Percentiles rank a stretch among this genome's conserved stretches.
Conservation (phyloP, 2,113 vertebrate species). For the Balaeniceps rex region DNA sequence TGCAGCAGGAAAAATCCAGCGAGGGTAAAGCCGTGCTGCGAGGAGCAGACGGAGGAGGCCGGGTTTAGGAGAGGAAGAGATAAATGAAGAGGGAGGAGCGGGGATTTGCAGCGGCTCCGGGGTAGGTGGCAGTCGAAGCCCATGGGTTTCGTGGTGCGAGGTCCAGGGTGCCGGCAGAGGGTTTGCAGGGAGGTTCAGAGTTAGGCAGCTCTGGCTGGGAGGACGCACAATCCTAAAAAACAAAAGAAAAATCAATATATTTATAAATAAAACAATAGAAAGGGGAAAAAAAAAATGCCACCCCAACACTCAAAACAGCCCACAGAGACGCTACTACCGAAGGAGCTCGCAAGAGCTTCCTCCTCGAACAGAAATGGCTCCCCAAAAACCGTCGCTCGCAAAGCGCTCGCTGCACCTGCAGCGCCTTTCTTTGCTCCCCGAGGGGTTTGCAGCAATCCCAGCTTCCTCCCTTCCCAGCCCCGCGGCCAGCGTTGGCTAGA, state of each 20-base stretch:
- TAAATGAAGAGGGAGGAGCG: background rate
- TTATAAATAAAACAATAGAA: conserved; percentile 65
- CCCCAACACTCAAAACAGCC: conserved; percentile 40
- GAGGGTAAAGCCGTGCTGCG: background rate
- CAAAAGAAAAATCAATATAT: background rate
- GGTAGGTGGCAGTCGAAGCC: background rate
- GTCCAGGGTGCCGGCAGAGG: background rate
- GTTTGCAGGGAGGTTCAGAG: background rate
- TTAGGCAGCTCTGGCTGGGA: background rate
- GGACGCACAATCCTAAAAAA: conserved; percentile 1
- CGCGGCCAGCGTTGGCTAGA: background rate
- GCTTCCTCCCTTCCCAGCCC: background rate
- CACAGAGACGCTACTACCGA: background rate
- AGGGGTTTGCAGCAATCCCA: background rate
- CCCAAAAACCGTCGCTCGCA: background rate
- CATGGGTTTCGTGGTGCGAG: rapidly evolving
- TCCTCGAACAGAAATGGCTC: background rate
- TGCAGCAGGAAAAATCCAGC: background rate
- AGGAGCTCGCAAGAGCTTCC: background rate
- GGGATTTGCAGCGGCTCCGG: background rate
- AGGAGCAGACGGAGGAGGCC: background rate
- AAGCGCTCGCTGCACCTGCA: background rate
- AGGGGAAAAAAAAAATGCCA: background rate
- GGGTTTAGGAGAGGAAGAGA: too few species aligned
- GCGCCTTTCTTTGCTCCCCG: background rate